phyloP scores from a whole-genome alignment of 2,797 vertebrate species.

The Anguilla pacifica region DNA sequence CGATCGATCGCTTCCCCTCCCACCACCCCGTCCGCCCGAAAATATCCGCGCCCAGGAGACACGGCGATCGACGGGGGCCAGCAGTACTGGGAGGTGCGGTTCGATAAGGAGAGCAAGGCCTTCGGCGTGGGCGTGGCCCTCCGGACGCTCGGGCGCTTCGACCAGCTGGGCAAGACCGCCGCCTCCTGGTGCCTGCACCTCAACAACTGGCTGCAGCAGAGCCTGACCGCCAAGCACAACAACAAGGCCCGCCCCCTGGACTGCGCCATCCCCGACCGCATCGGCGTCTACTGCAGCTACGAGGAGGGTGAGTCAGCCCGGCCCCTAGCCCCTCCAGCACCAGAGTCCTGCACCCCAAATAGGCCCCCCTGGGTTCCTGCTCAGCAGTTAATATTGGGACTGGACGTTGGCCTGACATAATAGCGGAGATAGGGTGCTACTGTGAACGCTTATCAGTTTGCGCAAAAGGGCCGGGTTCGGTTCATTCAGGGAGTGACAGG shows the following conservation, averaged over 20 bases:
- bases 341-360: background rate
- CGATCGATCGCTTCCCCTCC: background rate
- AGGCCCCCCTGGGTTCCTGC: background rate
- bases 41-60: constrained; percentile 72
- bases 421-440: background rate
- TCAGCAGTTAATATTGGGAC: background rate
- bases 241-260: constrained; percentile 93
- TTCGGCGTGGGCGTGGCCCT: constrained; percentile 88
- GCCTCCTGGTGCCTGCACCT: constrained; percentile 95
- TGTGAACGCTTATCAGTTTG: background rate
- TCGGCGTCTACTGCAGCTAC: constrained; percentile 90
- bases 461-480: background rate
- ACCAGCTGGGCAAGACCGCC: constrained; percentile 89
- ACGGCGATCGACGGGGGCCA: constrained; percentile 86
- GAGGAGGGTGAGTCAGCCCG: constrained; percentile 78
- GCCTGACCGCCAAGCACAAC: constrained; percentile 94
- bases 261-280: constrained; percentile 82
- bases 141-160: constrained; percentile 87
- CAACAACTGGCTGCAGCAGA: constrained; percentile 98
- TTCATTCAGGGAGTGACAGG: background rate
- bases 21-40: background rate
- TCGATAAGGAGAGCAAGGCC: constrained; percentile 91
- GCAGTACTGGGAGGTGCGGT: constrained; percentile 93
- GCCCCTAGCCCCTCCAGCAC: background rate
- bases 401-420: background rate